Percentiles rank a stretch among this genome's conserved stretches.
Conservation (phyloP, 2,888 invertebrate genomes). For the Hyposoter dolosus region DNA sequence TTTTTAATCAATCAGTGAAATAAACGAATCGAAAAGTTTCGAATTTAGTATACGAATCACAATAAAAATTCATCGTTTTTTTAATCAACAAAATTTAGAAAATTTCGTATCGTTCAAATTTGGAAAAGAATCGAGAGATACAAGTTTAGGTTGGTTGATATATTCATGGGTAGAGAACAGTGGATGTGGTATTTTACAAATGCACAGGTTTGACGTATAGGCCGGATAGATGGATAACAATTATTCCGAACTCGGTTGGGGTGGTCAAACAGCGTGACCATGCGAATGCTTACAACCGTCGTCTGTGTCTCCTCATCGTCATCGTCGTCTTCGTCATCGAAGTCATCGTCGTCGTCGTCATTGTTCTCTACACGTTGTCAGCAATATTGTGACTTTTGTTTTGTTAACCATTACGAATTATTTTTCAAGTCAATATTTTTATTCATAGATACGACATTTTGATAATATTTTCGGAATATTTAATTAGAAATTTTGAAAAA, state of each 20-base stretch:
- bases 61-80: neutral
- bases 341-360: constrained; percentile 36
- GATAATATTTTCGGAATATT: neutral
- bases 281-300: constrained; percentile 73
- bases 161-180: neutral
- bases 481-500: too few relatives aligned
- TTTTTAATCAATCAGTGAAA: neutral
- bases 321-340: constrained; percentile 61
- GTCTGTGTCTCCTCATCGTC: constrained; percentile 61
- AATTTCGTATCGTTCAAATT: neutral
- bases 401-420: constrained; percentile 25
- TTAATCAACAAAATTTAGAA: neutral
- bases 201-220: constrained; percentile 80
- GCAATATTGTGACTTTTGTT: neutral
- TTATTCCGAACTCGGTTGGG: constrained; percentile 82
- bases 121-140: neutral
- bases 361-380: constrained; percentile 10
- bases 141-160: constrained; percentile 24
- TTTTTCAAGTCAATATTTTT: neutral
- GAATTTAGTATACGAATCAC: neutral
- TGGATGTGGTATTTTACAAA: constrained; percentile 27
- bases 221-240: constrained; percentile 85
- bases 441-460: neutral
- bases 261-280: constrained; percentile 85
- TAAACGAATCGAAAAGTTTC: neutral